Percentiles rank a stretch among this genome's conserved stretches.
These are phyloP conservation scores for Glyptemys insculpta DNA, from an alignment of 2,797 vertebrate genomes.

Conservation along the genomic window DNA sequence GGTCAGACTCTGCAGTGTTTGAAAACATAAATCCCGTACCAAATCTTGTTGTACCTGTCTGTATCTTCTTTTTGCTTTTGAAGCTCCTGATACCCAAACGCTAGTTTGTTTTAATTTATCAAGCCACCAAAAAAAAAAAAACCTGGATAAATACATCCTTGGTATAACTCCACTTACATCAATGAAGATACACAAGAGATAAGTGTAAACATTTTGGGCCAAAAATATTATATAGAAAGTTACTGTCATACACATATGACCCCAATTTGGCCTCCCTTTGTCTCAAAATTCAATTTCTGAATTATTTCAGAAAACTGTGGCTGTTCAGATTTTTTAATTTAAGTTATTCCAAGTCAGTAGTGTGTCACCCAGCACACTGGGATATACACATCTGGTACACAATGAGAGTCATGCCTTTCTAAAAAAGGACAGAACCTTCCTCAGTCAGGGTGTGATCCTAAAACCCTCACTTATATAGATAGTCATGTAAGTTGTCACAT, in stretches of 20 bases:
- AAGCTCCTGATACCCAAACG: neutral
- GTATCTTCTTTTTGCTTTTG: neutral
- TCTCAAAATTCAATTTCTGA: neutral
- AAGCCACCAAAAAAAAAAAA: neutral
- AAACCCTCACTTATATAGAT: neutral
- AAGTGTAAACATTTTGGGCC: neutral
- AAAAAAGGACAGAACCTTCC: neutral
- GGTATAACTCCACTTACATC: neutral
- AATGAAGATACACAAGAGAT: neutral
- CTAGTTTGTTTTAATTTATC: neutral
- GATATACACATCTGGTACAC: neutral
- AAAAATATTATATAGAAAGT: neutral
- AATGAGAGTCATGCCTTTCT: neutral
- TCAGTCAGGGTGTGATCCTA: neutral
- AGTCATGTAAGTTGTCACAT: neutral
- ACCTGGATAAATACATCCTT: neutral
- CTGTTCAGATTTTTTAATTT: neutral
- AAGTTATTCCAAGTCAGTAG: neutral
- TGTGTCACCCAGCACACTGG: neutral
- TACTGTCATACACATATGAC: neutral
- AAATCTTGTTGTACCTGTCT: neutral
- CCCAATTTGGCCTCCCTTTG: neutral
- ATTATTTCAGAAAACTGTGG: neutral
- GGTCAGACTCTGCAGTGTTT: neutral
- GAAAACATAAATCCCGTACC: neutral